Evolutionary conservation across 1,140 invertebrate species (phyloP).

Genomic region (Paraescarpia echinospica): DNA sequence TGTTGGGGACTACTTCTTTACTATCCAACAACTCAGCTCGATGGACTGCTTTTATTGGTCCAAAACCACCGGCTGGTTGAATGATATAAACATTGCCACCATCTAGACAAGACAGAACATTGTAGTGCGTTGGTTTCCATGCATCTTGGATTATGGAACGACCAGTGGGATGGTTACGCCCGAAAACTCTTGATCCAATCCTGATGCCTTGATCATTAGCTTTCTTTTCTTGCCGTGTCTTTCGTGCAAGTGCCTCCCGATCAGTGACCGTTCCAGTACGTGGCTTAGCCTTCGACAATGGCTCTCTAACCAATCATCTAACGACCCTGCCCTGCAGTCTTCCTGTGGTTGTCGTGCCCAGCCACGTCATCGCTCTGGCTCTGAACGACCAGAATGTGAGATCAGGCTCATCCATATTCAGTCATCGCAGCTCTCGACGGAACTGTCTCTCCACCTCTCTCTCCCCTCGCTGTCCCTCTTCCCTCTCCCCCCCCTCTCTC

Average conservation of each 20-base stretch:
- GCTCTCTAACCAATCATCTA: not conserved
- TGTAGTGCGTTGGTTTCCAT: not conserved
- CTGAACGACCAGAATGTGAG: no score
- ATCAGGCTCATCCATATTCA: no score
- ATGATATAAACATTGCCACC: not conserved
- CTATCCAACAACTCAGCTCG: not conserved
- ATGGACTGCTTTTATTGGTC: not conserved
- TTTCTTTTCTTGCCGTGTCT: not conserved
- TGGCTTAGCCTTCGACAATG: not conserved
- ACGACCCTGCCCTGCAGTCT: not conserved
- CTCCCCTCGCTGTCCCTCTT: no score
- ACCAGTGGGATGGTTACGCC: not conserved
- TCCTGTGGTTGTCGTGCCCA: no score
- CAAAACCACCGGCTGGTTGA: not conserved
- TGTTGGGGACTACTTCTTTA: not conserved
- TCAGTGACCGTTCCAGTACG: not conserved
- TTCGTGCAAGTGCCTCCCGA: not conserved
- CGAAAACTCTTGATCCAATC: not conserved
- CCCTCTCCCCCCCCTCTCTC: no score
- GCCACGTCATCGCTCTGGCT: no score
- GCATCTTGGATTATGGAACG: not conserved
- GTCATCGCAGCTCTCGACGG: no score
- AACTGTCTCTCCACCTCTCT: no score
- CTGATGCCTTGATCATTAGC: not conserved
- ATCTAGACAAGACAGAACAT: not conserved